Base-by-base conservation (phyloP, 2,888 invertebrate species). In the Exephanes ischioxanthus region DNA sequence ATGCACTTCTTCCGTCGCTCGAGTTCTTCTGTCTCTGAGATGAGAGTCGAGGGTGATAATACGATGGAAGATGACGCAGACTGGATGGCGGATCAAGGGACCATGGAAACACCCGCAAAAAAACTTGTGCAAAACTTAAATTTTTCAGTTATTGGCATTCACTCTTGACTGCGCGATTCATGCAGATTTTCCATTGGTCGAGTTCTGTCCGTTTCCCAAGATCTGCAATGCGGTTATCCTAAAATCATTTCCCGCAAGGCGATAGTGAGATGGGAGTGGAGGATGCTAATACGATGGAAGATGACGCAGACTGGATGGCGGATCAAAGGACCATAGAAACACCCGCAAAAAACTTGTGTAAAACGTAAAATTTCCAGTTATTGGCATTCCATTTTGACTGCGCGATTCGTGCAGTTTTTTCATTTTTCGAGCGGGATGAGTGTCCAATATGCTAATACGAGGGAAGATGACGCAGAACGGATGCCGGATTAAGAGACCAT, bases 261-360 rank as follows among this genome's bases (percentile, higher is more conserved):
- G 51, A 68, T 41, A 26, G 22, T 58, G 33, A 58, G 75, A 48
- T 16, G n/a, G 45, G 41, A 37, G 26, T 41, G 7, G 41, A 68
- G 68, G 71, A 63, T 63, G 77, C 77, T 83, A 77, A 67, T 66
- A 30, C 30, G 11, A 30, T 26, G 67, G 53, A 71, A 66, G 33
- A 58, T 53, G 66, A 55, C 37, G 61, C 37, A 19, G 67, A 68
- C 80, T 61, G 76, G 80, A 75, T 80, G 37, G 66, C 68, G 76
- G 51, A 80, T 70, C 70, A 63, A 78, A 75, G 61, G 48, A 68
- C 63, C 51, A 85, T 68, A 82, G 77, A 72, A 85, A 41, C 73
- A 30, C 30, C 2, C 4, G 9, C 7, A 6, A 6, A 9, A 9
- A 41, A 41, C 9, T 41, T 7, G 9, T 41, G 9, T 2, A 41